Percentiles rank a stretch among this genome's conserved stretches.
Conservation (phyloP, 2,113 vertebrate species). For the Brienomyrus longianalis region DNA sequence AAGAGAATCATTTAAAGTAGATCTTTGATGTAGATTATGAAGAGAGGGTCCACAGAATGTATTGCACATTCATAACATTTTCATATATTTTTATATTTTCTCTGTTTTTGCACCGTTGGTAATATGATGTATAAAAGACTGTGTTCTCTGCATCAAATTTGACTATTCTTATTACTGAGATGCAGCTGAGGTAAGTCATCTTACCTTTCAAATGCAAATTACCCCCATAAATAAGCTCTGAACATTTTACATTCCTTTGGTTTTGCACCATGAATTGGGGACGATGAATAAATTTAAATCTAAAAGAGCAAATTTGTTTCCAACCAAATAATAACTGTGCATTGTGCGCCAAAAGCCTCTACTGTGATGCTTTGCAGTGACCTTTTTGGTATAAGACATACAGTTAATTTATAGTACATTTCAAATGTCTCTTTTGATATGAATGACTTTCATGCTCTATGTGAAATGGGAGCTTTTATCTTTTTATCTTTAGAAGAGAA, state of each 20-base stretch:
- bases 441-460: conserved; percentile 7
- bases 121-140: not conserved
- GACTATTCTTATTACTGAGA: not conserved
- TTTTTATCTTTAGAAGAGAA: not conserved
- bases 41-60: not conserved
- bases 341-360: not conserved
- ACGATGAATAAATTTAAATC: conserved; percentile 11
- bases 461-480: not conserved
- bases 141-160: not conserved
- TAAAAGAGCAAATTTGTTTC: conserved; percentile 14
- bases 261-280: conserved; percentile 1
- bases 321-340: conserved; percentile 14
- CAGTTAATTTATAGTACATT: conserved; percentile 6
- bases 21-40: not conserved
- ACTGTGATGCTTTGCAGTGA: not conserved
- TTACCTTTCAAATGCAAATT: conserved; percentile 16
- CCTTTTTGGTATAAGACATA: conserved; percentile 5
- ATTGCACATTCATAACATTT: not conserved
- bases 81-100: not conserved
- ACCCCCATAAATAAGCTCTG: conserved; percentile 13
- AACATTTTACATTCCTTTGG: not conserved
- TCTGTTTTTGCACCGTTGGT: not conserved
- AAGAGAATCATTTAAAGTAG: not conserved
- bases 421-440: not conserved
- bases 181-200: conserved; percentile 9